These are phyloP conservation scores for Ostrea edulis DNA, from an alignment of 1,140 invertebrate genomes.

Conservation along the genomic window DNA sequence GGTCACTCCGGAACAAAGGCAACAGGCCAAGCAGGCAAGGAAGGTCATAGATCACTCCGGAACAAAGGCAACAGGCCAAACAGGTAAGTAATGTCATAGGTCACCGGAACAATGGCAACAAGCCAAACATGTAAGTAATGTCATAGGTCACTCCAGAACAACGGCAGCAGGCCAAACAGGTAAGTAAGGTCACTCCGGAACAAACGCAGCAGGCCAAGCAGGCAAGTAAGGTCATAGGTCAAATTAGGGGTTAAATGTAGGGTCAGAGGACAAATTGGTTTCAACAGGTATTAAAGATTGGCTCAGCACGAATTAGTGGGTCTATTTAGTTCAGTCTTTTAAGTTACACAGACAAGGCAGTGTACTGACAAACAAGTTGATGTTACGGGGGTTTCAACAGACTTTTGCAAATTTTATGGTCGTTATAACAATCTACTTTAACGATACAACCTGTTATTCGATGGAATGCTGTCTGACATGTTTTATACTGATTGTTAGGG, in stretches of 20 bases:
- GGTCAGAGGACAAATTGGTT: not conserved
- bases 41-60: not conserved
- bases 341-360: not conserved
- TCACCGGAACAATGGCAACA: slow-evolving; percentile 89
- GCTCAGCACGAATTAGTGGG: not conserved
- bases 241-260: not conserved
- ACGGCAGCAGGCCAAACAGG: not conserved
- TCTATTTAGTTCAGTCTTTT: no score
- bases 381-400: no score
- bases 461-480: no score
- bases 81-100: slow-evolving; percentile 71
- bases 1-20: slow-evolving; percentile 87
- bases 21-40: slow-evolving; percentile 87
- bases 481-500: no score
- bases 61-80: not conserved
- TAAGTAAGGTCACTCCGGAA: slow-evolving; percentile 79
- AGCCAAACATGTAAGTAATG: slow-evolving; percentile 84
- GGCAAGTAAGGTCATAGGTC: slow-evolving; percentile 63
- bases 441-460: no score
- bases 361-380: no score
- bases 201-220: slow-evolving; percentile 91
- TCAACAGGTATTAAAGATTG: not conserved
- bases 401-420: no score
- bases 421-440: no score
- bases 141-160: no score